Conservation (phyloP, 2,888 invertebrate species). For the Agyllia agylla region DNA sequence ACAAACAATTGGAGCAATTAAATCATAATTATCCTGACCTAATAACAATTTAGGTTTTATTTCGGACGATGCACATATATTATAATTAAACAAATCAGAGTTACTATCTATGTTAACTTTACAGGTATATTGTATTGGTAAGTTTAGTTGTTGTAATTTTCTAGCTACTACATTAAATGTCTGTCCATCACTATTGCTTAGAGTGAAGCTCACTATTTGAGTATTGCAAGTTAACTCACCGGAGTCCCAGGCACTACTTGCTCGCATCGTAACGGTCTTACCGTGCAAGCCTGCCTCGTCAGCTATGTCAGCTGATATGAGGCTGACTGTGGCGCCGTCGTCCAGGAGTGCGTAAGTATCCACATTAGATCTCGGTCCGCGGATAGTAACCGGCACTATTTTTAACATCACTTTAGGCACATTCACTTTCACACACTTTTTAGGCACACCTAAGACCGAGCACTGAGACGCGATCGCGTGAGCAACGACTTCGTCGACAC, state of each 20-base stretch:
- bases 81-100: not conserved
- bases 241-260: slow-evolving; percentile 15
- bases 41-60: slow-evolving; percentile 31
- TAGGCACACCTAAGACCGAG: not conserved
- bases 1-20: slow-evolving; percentile 40
- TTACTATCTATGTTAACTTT: not conserved
- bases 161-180: not conserved
- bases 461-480: slow-evolving; percentile 11
- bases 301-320: slow-evolving; percentile 45
- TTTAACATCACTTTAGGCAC: slow-evolving; percentile 45
- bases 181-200: not conserved
- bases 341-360: slow-evolving; percentile 54
- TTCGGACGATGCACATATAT: not conserved
- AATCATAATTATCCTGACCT: slow-evolving; percentile 54
- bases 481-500: not conserved
- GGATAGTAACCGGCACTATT: slow-evolving; percentile 55
- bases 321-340: slow-evolving; percentile 55
- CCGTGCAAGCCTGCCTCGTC: slow-evolving; percentile 35
- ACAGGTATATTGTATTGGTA: slow-evolving; percentile 19
- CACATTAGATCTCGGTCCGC: slow-evolving; percentile 44
- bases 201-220: not conserved
- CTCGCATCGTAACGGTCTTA: not conserved
- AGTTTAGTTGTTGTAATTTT: slow-evolving; percentile 25
- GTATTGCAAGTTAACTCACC: slow-evolving; percentile 16
- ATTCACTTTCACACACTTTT: not conserved